Evolutionary conservation across 1,140 invertebrate species (phyloP), one percentile per base, ranked within the genome.

Genomic region (Rhyzopertha dominica): DNA sequence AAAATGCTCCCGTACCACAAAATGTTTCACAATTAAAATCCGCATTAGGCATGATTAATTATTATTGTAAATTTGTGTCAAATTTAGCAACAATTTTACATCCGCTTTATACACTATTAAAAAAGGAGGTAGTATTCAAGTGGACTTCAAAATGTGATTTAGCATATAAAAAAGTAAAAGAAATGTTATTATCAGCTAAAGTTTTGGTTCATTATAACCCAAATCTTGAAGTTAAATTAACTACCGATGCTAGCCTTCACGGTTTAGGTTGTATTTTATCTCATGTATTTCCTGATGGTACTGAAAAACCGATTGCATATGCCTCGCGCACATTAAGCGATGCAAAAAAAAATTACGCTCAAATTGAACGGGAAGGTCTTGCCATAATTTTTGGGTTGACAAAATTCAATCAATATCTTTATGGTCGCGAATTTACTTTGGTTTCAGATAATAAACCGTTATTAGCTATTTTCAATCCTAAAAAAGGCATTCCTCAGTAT

Each of bases 281-380:
- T 5, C 47, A 47, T 26, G 30, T 53, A 20, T 36, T 41, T 13
- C 22, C 19, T 25, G 16, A 69, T 49, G 69, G 58, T 4, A 36
- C 37, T 4, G 62, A 70, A 42, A 34, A 45, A 41, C 66, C 68
- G 13, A 65, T 77, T 29, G 61, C 62, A 4, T 72, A 57, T 60
- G 66, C 62, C 13, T 75, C 72, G 8, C 50, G 65, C 24, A 55
- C 59, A 1, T 53, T 76, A 14, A 57, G 53, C 12, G 29, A 51
- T 23, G 51, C 70, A 5, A 69, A 77, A 49, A 48, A 59, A 48
- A 74, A 68, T 38, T 74, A 77, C 39, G 46, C 65, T 8, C 67
- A 71, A 39, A 68, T 74, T 20, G 71, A 80, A 19, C 71, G 67
- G 48, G 75, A 80, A 59, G 71, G 67, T 9, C 46, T 74, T 8